Base-by-base conservation (phyloP, 2,888 invertebrate species). In the Tanypteryx hageni region DNA sequence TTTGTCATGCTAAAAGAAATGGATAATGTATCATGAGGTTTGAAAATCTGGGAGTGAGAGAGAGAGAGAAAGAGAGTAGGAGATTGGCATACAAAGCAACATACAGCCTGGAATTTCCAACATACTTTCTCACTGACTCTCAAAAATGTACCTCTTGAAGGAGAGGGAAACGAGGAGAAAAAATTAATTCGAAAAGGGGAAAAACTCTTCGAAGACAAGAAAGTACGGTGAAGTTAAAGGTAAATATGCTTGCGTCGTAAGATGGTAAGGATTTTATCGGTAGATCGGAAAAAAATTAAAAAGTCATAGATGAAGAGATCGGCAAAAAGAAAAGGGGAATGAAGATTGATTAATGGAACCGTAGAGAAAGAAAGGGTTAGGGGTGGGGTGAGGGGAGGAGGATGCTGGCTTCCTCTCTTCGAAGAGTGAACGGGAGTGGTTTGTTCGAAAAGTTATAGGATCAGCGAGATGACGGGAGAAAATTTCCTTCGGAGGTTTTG, bases 1-100 rank as follows among this genome's bases (percentile, higher is more conserved):
- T 89, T 89, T 64, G 89, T 89, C 89, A 89, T 89, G 61, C 58
- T n/a, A 31, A 64, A 64, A 89, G 64, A 68, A 64, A 68, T 64
- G 89, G 89, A 64, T 64, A 89, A 89, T 89, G 89, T n/a, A 89
- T 89, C 89, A 89, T 44, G 64, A 27, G 27, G 82, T 18, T 22
- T 18, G 68, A 44, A 64, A 64, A 44, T 18, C 11, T 64, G 27
- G 22, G n/a, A 31, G 14, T 10, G 31, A 3, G 31, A 31, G 68
- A 31, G 89, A 64, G 31, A 1, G 64, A 18, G 61, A 31, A 14
- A 8, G 9, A 22, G n/a, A 85, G 85, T 85, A 22, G 58, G 83
- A 83, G 31, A 14, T 16, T 27, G 76, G 27, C 27, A 27, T 76
- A 22, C 27, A 76, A 13, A 76, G 76, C 27, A 22, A 76, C 76